Conservation (phyloP, 2,888 invertebrate species). For the Platypus cylindrus region DNA sequence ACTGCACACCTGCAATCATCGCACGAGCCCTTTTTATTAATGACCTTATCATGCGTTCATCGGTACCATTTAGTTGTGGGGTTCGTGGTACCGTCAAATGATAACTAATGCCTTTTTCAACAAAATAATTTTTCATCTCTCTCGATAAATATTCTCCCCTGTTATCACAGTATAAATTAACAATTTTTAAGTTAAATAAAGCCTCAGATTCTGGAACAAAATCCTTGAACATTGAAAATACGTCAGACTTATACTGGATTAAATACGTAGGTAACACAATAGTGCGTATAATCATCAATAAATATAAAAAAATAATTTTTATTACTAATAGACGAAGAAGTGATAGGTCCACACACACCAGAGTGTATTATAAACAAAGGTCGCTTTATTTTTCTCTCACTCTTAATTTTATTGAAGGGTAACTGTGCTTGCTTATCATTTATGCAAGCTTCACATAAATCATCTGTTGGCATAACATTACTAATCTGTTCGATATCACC, state of each 20-base stretch:
- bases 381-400: conserved; percentile 6
- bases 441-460: conserved; percentile 13
- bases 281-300: conserved; percentile 9
- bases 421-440: conserved; percentile 8
- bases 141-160: conserved; percentile 25
- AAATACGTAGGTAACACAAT: conserved; percentile 22
- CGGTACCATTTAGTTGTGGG: conserved; percentile 22
- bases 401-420: conserved; percentile 8
- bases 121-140: conserved; percentile 25
- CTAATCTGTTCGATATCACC: conserved; percentile 2
- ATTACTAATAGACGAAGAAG: conserved; percentile 7
- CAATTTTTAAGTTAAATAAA: conserved; percentile 20
- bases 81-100: conserved; percentile 28
- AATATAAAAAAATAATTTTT: conserved; percentile 10
- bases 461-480: conserved; percentile 4
- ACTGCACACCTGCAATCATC: conserved; percentile 7
- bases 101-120: conserved; percentile 24
- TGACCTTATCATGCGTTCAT: conserved; percentile 28
- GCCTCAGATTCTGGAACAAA: conserved; percentile 9
- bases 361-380: conserved; percentile 3
- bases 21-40: conserved; percentile 11
- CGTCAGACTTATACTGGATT: conserved; percentile 12
- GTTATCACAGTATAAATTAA: conserved; percentile 23
- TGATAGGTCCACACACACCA: conserved; percentile 17
- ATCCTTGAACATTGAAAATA: conserved; percentile 9